Evolutionary conservation across 2,113 vertebrate genomes (phyloP).

Genomic region (Pantherophis guttatus): DNA sequence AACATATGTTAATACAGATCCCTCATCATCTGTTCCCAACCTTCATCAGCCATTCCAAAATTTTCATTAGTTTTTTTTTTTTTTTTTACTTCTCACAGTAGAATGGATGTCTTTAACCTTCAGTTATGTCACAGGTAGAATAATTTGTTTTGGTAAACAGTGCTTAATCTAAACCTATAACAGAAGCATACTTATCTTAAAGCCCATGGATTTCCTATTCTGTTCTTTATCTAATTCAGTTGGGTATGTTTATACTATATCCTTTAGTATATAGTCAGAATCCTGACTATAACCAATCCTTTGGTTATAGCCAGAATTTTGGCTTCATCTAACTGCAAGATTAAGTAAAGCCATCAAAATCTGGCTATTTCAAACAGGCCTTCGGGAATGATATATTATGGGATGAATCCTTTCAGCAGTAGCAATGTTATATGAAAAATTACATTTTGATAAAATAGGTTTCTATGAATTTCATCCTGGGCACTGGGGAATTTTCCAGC

Average conservation of each 20-base stretch:
- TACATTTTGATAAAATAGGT: background rate
- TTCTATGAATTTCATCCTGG: background rate
- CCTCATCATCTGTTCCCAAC: background rate
- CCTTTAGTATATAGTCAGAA: no score
- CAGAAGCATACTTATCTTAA: background rate
- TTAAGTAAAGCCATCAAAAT: background rate
- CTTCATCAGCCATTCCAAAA: background rate
- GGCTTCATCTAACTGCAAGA: background rate
- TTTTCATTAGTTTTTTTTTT: background rate
- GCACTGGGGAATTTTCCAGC: background rate
- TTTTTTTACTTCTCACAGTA: background rate
- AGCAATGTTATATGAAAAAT: background rate
- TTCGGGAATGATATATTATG: background rate
- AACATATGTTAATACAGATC: background rate
- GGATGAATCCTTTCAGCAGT: background rate
- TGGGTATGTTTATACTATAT: background rate
- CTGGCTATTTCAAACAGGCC: background rate
- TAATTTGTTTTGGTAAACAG: background rate
- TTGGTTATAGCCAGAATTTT: background rate
- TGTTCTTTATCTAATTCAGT: background rate
- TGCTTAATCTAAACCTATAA: background rate
- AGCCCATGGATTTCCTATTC: background rate
- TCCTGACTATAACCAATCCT: no score
- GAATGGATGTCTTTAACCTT: background rate
- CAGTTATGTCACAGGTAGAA: background rate